A percentile compares a stretch with the other conserved stretches of the same genome.
Conservation (phyloP, 2,797 vertebrate genomes). For the Alectoris magna region DNA sequence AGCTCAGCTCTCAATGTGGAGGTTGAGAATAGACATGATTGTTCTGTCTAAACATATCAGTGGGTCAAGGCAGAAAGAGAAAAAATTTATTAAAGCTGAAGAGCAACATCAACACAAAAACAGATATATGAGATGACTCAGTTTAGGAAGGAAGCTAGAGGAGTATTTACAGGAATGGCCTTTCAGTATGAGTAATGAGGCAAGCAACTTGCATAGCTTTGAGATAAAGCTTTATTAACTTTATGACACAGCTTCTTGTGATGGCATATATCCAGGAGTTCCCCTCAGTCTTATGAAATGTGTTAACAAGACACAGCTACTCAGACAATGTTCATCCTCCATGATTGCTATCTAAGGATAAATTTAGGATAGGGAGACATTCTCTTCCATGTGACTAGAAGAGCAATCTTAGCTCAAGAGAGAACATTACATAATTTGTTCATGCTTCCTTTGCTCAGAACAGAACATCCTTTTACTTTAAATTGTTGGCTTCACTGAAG, state of each 20-base stretch:
- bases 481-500: neutral
- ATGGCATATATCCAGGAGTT: slow-evolving; percentile 39
- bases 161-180: slow-evolving; percentile 50
- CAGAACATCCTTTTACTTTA: slow-evolving; percentile 1
- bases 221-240: slow-evolving; percentile 43
- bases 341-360: slow-evolving; percentile 18
- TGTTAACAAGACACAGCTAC: slow-evolving; percentile 28
- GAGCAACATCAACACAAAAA: neutral
- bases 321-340: slow-evolving; percentile 28
- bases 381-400: slow-evolving; percentile 20
- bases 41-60: slow-evolving; percentile 2
- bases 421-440: slow-evolving; percentile 5
- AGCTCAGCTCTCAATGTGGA: neutral
- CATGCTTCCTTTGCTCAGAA: neutral
- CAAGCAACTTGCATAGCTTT: neutral
- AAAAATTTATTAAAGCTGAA: slow-evolving; percentile 29
- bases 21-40: neutral
- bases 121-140: neutral
- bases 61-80: neutral
- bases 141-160: slow-evolving; percentile 7
- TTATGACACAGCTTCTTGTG: slow-evolving; percentile 24
- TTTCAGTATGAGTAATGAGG: slow-evolving; percentile 35
- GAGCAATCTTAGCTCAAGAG: neutral
- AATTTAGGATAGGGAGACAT: slow-evolving; percentile 31
- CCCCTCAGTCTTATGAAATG: slow-evolving; percentile 37